These are phyloP conservation scores for Hozukius guyotensis DNA, from an alignment of 2,797 vertebrate species.

Conservation along the genomic window DNA sequence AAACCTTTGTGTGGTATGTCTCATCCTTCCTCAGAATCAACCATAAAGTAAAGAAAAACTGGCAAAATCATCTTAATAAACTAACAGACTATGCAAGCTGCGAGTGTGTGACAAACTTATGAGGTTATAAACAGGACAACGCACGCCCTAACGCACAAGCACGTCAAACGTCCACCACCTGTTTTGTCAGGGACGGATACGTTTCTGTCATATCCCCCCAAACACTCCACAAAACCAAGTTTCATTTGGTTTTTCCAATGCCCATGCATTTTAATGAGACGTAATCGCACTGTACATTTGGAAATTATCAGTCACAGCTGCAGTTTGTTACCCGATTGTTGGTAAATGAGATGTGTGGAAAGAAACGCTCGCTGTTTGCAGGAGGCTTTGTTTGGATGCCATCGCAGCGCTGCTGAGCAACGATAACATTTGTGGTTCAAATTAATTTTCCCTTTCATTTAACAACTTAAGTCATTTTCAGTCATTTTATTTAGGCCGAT, in stretches of 20 bases:
- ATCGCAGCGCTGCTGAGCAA: conserved; percentile 33
- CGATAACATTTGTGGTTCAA: conserved; percentile 23
- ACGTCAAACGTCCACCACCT: conserved; percentile 55
- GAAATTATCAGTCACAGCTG: conserved; percentile 32
- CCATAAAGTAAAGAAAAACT: not conserved
- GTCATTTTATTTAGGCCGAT: conserved; percentile 39
- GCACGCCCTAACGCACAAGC: not conserved
- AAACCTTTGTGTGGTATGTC: not conserved
- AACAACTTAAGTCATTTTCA: conserved; percentile 29
- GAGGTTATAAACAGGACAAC: not conserved
- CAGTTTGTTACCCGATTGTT: conserved; percentile 36
- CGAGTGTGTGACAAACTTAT: not conserved
- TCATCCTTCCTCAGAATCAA: not conserved
- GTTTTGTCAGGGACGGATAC: conserved; percentile 40
- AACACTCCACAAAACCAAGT: conserved; percentile 1
- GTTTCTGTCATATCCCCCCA: not conserved
- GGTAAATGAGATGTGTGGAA: conserved; percentile 4
- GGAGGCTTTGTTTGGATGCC: conserved; percentile 46
- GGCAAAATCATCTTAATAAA: not conserved
- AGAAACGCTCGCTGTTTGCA: conserved; percentile 28
- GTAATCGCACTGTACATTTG: not conserved
- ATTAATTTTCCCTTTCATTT: conserved; percentile 55
- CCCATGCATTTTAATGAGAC: conserved; percentile 24
- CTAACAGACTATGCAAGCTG: not conserved
- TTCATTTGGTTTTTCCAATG: conserved; percentile 20